Conservation (phyloP, 2,797 vertebrate species). For the Astyanax mexicanus region DNA sequence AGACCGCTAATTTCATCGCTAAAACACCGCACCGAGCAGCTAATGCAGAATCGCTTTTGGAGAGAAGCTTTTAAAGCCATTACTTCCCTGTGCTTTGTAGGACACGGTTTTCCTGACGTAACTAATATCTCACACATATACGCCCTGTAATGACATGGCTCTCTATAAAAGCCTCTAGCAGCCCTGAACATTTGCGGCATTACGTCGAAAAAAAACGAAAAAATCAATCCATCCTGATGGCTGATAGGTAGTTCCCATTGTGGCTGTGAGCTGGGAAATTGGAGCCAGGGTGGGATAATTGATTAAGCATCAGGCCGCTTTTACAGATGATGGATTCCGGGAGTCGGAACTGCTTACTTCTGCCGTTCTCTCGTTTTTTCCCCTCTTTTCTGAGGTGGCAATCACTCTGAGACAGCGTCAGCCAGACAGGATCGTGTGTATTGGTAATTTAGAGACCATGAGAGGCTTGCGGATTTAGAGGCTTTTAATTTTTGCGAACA, state of each 20-base stretch:
- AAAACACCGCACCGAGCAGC: conserved; percentile 50
- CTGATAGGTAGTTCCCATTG: conserved; percentile 66
- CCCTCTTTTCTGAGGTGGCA: conserved; percentile 29
- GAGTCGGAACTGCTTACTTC: conserved; percentile 61
- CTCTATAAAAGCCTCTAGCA: conserved; percentile 68
- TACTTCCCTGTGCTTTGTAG: conserved; percentile 59
- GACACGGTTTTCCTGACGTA: conserved; percentile 60
- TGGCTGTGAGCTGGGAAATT: conserved; percentile 63
- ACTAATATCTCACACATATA: conserved; percentile 59
- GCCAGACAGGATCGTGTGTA: neutral
- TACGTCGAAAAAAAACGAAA: conserved; percentile 51
- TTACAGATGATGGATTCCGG: conserved; percentile 70
- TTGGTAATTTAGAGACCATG: conserved; percentile 10
- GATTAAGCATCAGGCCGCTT: conserved; percentile 76
- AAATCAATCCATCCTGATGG: conserved; percentile 75
- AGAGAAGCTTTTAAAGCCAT: conserved; percentile 56
- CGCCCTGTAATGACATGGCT: conserved; percentile 66
- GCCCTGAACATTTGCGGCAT: conserved; percentile 72
- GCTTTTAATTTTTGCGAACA: conserved; percentile 24
- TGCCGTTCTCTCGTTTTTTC: conserved; percentile 16
- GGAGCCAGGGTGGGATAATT: conserved; percentile 72
- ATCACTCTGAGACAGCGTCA: conserved; percentile 7
- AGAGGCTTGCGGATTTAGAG: conserved; percentile 18
- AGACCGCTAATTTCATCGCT: conserved; percentile 32
- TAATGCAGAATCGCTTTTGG: conserved; percentile 50